Evolutionary conservation across 2,797 vertebrate species (phyloP).

Genomic region (Chaunax sp.): DNA sequence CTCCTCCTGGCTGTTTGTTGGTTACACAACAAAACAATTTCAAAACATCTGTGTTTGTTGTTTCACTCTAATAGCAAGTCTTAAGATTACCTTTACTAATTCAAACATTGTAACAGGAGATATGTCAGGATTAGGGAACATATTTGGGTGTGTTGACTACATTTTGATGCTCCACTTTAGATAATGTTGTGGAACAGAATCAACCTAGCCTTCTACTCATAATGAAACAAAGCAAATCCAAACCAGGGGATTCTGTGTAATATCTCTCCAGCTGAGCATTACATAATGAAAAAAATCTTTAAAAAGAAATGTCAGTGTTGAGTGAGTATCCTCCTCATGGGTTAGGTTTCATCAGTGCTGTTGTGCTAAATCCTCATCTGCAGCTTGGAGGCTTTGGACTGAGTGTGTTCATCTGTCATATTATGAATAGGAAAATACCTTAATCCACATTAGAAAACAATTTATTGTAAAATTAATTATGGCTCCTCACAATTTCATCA

Average conservation of each 20-base stretch:
- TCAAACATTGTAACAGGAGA: neutral
- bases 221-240: slow-evolving; percentile 8
- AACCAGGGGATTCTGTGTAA: neutral
- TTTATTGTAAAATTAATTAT: slow-evolving; percentile 31
- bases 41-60: neutral
- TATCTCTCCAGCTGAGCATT: slow-evolving; percentile 34
- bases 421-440: slow-evolving; percentile 28
- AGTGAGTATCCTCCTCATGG: slow-evolving; percentile 19
- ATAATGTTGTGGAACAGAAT: neutral
- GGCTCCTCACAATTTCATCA: slow-evolving; percentile 17
- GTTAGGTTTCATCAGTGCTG: slow-evolving; percentile 21
- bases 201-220: neutral
- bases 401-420: slow-evolving; percentile 39
- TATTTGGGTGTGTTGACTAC: slow-evolving; percentile 1
- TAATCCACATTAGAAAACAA: slow-evolving; percentile 34
- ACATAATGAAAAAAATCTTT: slow-evolving; percentile 25
- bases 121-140: slow-evolving; percentile 1
- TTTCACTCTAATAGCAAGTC: no score
- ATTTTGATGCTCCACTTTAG: neutral
- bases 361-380: slow-evolving; percentile 42
- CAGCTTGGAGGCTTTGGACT: slow-evolving; percentile 39
- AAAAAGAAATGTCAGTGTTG: neutral
- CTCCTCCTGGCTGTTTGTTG: neutral
- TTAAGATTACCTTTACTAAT: no score
- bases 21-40: neutral